Conservation (phyloP, 2,113 vertebrate species). For the Propithecus coquereli region DNA sequence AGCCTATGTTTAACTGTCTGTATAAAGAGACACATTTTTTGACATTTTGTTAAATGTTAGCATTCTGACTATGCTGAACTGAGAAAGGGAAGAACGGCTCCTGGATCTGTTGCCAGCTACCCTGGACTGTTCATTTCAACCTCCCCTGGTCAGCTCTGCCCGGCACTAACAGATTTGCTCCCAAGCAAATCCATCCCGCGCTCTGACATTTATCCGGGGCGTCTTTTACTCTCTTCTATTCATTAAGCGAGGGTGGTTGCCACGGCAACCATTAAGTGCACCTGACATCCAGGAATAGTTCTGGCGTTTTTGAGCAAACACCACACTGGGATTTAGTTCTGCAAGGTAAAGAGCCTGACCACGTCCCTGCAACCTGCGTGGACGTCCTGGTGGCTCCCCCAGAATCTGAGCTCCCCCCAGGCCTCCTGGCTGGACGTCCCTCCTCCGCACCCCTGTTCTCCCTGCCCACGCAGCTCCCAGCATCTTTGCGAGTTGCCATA, state of each 20-base stretch:
- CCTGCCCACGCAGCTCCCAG: neutral
- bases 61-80: neutral
- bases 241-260: slow-evolving; percentile 76
- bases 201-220: slow-evolving; percentile 79
- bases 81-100: neutral
- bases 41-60: neutral
- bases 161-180: neutral
- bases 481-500: neutral
- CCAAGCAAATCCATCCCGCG: neutral
- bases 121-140: slow-evolving; percentile 39
- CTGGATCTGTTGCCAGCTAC: neutral
- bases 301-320: slow-evolving; percentile 65
- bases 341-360: neutral
- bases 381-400: neutral
- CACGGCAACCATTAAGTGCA: slow-evolving; percentile 74
- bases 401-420: neutral
- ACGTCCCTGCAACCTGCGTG: neutral
- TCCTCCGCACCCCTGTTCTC: neutral
- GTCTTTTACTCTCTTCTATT: slow-evolving; percentile 76
- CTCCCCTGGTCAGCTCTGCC: slow-evolving; percentile 20
- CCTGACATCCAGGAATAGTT: slow-evolving; percentile 77
- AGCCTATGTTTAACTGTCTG: neutral
- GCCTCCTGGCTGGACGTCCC: neutral
- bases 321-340: slow-evolving; percentile 37
- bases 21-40: neutral